These are phyloP conservation scores for Gambelia wislizenii DNA, from an alignment of 2,797 vertebrate genomes.

Conservation along the genomic window DNA sequence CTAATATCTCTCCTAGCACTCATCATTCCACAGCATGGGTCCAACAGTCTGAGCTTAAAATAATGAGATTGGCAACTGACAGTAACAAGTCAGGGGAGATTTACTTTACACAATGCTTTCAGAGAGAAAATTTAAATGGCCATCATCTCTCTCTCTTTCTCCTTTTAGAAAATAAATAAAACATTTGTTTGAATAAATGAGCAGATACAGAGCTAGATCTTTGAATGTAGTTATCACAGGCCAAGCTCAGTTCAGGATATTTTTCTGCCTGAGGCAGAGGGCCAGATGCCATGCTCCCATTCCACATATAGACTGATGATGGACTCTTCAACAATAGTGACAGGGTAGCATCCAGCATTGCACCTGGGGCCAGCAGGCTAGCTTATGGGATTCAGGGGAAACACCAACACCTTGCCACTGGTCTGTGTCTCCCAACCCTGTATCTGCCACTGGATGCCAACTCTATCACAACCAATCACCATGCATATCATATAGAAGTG, in stretches of 20 bases:
- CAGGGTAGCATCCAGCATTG: no score
- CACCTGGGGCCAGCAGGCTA: no score
- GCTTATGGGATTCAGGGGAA: no score
- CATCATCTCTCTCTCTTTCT: slow-evolving; percentile 30
- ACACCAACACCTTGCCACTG: no score
- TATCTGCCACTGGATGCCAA: no score
- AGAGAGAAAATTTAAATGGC: slow-evolving; percentile 66
- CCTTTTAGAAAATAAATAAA: slow-evolving; percentile 65
- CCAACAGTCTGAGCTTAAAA: slow-evolving; percentile 71
- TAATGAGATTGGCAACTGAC: slow-evolving; percentile 73
- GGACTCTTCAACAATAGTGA: neutral
- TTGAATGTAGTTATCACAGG: slow-evolving; percentile 42
- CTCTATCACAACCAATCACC: no score
- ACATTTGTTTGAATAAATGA: slow-evolving; percentile 54
- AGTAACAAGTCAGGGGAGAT: slow-evolving; percentile 66
- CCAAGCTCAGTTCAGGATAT: neutral
- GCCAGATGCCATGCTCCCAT: neutral
- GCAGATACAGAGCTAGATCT: slow-evolving; percentile 40
- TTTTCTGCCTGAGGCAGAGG: neutral
- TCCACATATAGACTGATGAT: neutral
- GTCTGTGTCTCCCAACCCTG: no score
- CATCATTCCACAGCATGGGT: slow-evolving; percentile 63
- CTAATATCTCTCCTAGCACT: slow-evolving; percentile 66
- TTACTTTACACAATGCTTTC: slow-evolving; percentile 57
- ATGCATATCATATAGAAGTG: neutral